Evolutionary conservation across 2,888 invertebrate species (phyloP).

Genomic region (Drosophila helvetica): DNA sequence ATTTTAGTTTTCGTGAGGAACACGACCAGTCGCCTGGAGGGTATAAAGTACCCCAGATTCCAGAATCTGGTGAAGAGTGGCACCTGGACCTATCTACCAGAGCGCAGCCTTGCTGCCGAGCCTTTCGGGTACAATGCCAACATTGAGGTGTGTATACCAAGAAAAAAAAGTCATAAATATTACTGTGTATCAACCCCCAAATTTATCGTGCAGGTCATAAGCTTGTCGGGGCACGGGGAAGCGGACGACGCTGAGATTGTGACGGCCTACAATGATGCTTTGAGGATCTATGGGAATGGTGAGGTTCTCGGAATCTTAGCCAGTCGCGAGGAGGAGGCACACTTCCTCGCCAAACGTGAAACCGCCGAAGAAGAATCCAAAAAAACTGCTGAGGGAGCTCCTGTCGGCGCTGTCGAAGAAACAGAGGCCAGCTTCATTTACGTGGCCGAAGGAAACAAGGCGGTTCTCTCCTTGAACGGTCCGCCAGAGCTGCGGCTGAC

Average conservation of each 20-base stretch:
- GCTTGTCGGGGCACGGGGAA: conserved; percentile 84
- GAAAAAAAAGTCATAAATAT: neutral
- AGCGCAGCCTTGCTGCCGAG: conserved; percentile 86
- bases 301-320: conserved; percentile 86
- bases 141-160: conserved; percentile 84
- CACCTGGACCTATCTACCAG: conserved; percentile 85
- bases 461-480: conserved; percentile 85
- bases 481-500: conserved; percentile 84
- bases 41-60: conserved; percentile 85
- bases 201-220: conserved; percentile 84
- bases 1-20: conserved; percentile 87
- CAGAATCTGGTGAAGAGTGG: conserved; percentile 85
- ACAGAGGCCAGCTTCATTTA: conserved; percentile 85
- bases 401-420: conserved; percentile 60
- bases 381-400: conserved; percentile 42
- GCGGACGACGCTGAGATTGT: conserved; percentile 87
- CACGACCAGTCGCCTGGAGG: conserved; percentile 85
- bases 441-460: conserved; percentile 85
- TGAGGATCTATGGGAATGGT: conserved; percentile 86
- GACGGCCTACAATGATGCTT: conserved; percentile 85
- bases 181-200: neutral
- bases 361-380: conserved; percentile 67
- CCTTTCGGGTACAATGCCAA: conserved; percentile 87
- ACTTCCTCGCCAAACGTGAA: conserved; percentile 81
- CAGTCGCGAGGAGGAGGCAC: conserved; percentile 81